Percentiles rank a stretch among this genome's conserved stretches.
phyloP scores from a whole-genome alignment of 2,888 invertebrate genomes.

The Notodonta dromedarius region DNA sequence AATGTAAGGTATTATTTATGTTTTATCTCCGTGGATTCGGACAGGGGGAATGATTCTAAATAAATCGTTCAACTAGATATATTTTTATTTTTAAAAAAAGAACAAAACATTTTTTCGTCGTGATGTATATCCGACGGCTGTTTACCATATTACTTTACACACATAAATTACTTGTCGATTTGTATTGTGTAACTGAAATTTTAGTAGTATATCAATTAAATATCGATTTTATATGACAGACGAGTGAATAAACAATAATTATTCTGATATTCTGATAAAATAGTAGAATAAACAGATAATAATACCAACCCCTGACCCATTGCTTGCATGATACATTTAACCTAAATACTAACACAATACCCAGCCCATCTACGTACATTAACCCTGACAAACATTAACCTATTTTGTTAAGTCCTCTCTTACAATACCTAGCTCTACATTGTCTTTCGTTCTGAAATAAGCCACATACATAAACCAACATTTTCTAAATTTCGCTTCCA shows the following conservation, averaged over 20 bases:
- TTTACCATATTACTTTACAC: too few relatives aligned
- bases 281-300: not conserved
- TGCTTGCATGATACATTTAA: not conserved
- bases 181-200: too few relatives aligned
- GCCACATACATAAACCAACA: slow-evolving; percentile 9
- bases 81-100: not conserved
- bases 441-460: not conserved
- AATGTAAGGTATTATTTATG: slow-evolving; percentile 6
- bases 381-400: not conserved
- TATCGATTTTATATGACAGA: too few relatives aligned
- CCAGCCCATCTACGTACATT: not conserved
- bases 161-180: too few relatives aligned
- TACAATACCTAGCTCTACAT: not conserved
- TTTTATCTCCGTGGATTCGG: slow-evolving; percentile 16
- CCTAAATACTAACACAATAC: slow-evolving; percentile 1
- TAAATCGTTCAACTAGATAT: not conserved
- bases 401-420: not conserved
- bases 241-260: too few relatives aligned
- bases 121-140: not conserved
- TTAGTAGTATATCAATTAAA: too few relatives aligned
- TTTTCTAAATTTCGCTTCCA: slow-evolving; percentile 17
- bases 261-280: too few relatives aligned
- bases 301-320: not conserved
- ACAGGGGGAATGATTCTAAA: slow-evolving; percentile 18
- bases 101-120: not conserved